Evolutionary conservation across 2,113 vertebrate species (phyloP).

Genomic region (Ifrita kowaldi): DNA sequence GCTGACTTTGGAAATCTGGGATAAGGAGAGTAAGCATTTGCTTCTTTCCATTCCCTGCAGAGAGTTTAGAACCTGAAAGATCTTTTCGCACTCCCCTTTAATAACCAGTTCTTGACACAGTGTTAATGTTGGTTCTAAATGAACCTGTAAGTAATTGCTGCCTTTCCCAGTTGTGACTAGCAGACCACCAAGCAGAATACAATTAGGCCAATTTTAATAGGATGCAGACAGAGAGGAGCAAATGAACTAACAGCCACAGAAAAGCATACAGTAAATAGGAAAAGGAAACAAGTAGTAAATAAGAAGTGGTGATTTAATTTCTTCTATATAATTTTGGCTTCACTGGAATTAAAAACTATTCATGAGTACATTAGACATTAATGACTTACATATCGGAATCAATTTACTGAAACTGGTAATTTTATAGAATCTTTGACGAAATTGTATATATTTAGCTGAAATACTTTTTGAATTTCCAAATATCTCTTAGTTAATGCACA

Average conservation of each 20-base stretch:
- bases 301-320: neutral
- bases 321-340: neutral
- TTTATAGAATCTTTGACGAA: neutral
- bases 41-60: neutral
- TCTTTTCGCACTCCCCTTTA: neutral
- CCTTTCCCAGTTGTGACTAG: neutral
- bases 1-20: neutral
- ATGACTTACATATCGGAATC: neutral
- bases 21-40: neutral
- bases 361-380: neutral
- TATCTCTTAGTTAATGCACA: neutral
- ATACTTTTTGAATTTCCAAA: neutral
- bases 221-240: neutral
- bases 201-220: neutral
- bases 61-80: neutral
- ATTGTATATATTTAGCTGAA: neutral
- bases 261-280: neutral
- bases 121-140: neutral
- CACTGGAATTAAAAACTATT: neutral
- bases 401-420: neutral
- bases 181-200: neutral
- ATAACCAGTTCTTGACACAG: neutral
- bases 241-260: neutral
- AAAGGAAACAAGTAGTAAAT: neutral
- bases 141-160: neutral